Evolutionary conservation across 2,888 invertebrate species (phyloP), one percentile per base, ranked within the genome.

Genomic region (Dolichopus griseipennis): DNA sequence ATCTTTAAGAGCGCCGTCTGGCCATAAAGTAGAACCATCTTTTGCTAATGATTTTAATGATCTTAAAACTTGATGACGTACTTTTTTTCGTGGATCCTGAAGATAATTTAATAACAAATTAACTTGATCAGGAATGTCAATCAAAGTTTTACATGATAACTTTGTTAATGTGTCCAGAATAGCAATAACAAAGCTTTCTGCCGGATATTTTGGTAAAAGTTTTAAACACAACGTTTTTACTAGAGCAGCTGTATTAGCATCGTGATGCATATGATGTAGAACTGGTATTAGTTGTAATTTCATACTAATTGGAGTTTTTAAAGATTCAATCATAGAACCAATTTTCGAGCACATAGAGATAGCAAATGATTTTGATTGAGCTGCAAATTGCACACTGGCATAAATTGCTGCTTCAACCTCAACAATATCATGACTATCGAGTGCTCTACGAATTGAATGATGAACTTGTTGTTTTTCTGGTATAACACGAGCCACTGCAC

Each of bases 401-500:
- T 91, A 93, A 72, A 97, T 95, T 15, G 97, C 96, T 65, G 97
- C 97, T 79, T 95, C 92, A 41, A 97, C 94, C 83, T 98, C 98
- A 0, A 95, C 94, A 72, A 92, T 90, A 79, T 98, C 95, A 80
- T 95, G 93, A 64, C 97, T 97, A 79, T 97, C 96, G 18, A 97
- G 82, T 27, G 94, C 93, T 73, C 92, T 87, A 43, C 96, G 84
- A 67, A 98, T 95, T 70, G 94, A 93, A 76, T 97, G 97, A 79
- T 98, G 97, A 0, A 97, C 94, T 81, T 94, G 93, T 76, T 95
- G 94, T 72, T 93, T 85, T 82, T 97, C 96, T 0, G 95, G 92
- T 72, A 97, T 95, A 37, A 97, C 93, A 22, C 92, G 90, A 1
- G 97, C 95, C 4, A 96, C 91, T 64, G 94, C 95, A 0, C 96